phyloP scores from a whole-genome alignment of 2,797 vertebrate species.

The Botia almorhae region DNA sequence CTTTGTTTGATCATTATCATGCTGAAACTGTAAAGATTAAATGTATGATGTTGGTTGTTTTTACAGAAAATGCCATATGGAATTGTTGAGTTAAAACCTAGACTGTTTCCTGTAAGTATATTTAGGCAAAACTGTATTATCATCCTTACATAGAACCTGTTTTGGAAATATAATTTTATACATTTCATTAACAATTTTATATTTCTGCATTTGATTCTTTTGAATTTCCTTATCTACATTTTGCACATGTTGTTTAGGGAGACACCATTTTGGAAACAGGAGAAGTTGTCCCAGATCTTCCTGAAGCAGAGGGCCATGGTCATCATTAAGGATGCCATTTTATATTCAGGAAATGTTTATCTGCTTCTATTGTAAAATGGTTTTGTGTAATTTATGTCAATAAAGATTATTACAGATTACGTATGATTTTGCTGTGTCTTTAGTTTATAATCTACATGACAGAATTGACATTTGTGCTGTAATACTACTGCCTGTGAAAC shows the following conservation, averaged over 20 bases:
- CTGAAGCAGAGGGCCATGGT: conserved; percentile 71
- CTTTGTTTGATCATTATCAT: conserved; percentile 1
- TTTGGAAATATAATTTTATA: neutral
- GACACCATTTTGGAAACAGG: conserved; percentile 88
- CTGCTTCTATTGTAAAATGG: conserved; percentile 70
- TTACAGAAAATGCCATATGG: conserved; percentile 81
- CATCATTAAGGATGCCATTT: conserved; percentile 81
- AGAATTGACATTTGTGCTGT: neutral
- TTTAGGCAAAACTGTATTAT: conserved; percentile 8
- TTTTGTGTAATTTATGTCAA: conserved; percentile 68
- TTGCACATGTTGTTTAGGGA: conserved; percentile 76
- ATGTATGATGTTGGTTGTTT: conserved; percentile 41
- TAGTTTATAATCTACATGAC: neutral
- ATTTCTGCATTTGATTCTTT: neutral
- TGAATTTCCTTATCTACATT: neutral
- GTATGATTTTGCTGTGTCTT: neutral
- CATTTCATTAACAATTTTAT: neutral
- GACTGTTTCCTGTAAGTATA: conserved; percentile 87
- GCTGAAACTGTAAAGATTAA: neutral
- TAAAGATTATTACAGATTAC: conserved; percentile 69
- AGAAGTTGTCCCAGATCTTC: conserved; percentile 83
- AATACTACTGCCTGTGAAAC: no score
- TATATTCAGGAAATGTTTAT: conserved; percentile 65
- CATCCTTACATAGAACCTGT: neutral
- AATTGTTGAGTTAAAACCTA: conserved; percentile 77